These are phyloP conservation scores for Physeter macrocephalus DNA, from an alignment of 2,113 vertebrate genomes.

Conservation along the genomic window DNA sequence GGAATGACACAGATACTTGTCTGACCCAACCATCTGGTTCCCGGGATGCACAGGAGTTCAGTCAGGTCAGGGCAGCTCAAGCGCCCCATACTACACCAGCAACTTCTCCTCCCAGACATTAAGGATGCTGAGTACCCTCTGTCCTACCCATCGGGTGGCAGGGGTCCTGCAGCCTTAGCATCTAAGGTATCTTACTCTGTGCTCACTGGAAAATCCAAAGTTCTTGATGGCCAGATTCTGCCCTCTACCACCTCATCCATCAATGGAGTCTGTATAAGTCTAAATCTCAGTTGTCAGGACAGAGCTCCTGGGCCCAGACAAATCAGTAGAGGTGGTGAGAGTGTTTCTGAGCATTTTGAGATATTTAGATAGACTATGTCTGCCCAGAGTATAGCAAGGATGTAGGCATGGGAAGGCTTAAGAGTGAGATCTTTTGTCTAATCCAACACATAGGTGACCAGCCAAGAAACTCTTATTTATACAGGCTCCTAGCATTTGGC, in stretches of 20 bases:
- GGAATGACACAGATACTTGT: background rate
- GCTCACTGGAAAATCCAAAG: background rate
- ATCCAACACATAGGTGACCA: background rate
- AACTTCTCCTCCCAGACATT: background rate
- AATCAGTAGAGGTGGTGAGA: background rate
- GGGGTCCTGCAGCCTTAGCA: background rate
- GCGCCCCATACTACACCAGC: fast-evolving
- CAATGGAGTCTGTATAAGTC: background rate
- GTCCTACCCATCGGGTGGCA: background rate
- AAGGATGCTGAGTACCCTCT: background rate
- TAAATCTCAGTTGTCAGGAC: background rate
- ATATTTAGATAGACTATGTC: background rate
- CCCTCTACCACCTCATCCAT: background rate
- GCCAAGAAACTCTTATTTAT: background rate
- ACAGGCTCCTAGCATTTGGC: background rate
- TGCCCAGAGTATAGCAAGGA: background rate
- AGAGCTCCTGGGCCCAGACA: background rate
- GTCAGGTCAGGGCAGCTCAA: background rate
- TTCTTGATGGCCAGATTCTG: background rate
- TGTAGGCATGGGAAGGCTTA: background rate
- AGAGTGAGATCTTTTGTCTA: background rate
- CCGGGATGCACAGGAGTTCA: background rate
- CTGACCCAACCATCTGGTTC: background rate
- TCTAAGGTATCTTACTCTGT: background rate
- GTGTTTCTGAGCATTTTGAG: background rate